Conservation (phyloP, 2,888 invertebrate genomes). For the Empis livida region DNA sequence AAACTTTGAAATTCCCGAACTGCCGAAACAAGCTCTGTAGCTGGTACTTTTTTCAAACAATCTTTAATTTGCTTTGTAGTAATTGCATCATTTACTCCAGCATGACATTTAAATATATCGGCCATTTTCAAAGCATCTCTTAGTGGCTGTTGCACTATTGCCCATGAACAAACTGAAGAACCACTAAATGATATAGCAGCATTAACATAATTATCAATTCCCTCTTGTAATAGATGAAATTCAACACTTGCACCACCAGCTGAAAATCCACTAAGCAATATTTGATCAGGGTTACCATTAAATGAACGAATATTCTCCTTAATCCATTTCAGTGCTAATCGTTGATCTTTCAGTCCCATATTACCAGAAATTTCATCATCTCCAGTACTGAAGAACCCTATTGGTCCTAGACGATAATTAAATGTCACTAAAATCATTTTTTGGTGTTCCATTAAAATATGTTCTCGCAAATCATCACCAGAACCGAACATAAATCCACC, state of each 20-base stretch:
- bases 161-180: slow-evolving; percentile 45
- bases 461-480: slow-evolving; percentile 40
- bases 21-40: slow-evolving; percentile 37
- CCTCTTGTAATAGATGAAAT: slow-evolving; percentile 47
- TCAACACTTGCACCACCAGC: slow-evolving; percentile 63
- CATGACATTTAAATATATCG: no score
- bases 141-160: slow-evolving; percentile 41
- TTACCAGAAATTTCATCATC: slow-evolving; percentile 56
- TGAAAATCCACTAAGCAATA: slow-evolving; percentile 54
- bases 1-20: slow-evolving; percentile 14
- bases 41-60: no score
- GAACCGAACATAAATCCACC: slow-evolving; percentile 54
- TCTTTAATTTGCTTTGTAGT: no score
- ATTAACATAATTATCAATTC: slow-evolving; percentile 17
- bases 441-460: slow-evolving; percentile 44
- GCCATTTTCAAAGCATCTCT: slow-evolving; percentile 42
- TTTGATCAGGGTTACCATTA: slow-evolving; percentile 53
- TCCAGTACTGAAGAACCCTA: slow-evolving; percentile 61
- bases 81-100: no score
- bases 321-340: slow-evolving; percentile 53
- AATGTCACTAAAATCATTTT: slow-evolving; percentile 51
- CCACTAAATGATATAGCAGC: slow-evolving; percentile 50
- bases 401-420: slow-evolving; percentile 53
- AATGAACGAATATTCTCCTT: slow-evolving; percentile 52
- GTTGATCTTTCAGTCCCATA: slow-evolving; percentile 60